Evolutionary conservation across 1,140 invertebrate species (phyloP).

Genomic region (Caenorhabditis briggsae): DNA sequence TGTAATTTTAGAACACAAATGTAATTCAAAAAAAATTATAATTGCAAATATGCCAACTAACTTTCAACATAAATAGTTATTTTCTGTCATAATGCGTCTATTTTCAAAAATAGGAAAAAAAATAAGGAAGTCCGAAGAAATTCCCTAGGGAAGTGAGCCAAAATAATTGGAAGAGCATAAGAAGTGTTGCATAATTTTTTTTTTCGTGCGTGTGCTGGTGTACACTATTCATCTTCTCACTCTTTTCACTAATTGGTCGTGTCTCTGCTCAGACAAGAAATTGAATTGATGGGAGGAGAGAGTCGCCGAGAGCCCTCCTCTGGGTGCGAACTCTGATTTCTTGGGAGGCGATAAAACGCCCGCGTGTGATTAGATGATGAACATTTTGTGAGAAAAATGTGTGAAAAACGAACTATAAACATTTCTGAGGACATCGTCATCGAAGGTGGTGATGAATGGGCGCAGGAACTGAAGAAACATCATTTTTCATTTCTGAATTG

Average conservation of each 20-base stretch:
- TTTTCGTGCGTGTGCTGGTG: not conserved
- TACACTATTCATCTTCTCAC: constrained; percentile 39
- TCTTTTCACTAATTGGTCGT: constrained; percentile 23
- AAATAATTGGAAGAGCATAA: constrained; percentile 16
- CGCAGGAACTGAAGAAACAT: not conserved
- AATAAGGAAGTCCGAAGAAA: not conserved
- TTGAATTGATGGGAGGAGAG: constrained; percentile 18
- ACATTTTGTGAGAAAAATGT: not conserved
- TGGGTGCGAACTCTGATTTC: constrained; percentile 40
- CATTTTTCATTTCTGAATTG: too few species aligned
- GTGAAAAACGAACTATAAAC: constrained; percentile 30
- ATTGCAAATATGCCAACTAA: too few species aligned
- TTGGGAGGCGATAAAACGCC: constrained; percentile 24
- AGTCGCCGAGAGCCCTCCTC: not conserved
- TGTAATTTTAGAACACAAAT: too few species aligned
- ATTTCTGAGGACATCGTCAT: not conserved
- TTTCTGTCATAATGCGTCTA: not conserved
- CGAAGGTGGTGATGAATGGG: not conserved
- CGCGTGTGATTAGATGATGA: constrained; percentile 33
- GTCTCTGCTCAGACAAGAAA: constrained; percentile 28
- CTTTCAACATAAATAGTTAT: not conserved
- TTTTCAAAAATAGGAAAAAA: constrained; percentile 3
- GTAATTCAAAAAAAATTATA: too few species aligned
- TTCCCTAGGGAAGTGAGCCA: not conserved
- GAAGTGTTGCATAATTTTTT: constrained; percentile 5